phyloP scores from a whole-genome alignment of 2,113 vertebrate genomes.

The Ictalurus punctatus region DNA sequence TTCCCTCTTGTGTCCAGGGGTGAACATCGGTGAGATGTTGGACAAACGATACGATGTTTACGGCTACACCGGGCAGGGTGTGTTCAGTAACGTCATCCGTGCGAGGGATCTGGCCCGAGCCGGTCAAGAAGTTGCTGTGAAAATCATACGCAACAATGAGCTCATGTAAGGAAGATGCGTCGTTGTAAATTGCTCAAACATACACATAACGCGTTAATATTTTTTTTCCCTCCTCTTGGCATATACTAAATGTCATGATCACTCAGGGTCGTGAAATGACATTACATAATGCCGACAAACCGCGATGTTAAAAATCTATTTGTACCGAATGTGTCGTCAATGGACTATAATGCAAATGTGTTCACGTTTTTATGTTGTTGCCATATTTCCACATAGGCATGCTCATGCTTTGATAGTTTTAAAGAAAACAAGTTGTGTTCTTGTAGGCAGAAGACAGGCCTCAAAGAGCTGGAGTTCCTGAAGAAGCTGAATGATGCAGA shows the following conservation, averaged over 20 bases:
- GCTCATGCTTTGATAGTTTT: neutral
- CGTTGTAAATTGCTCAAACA: too few relatives aligned
- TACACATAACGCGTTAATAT: neutral
- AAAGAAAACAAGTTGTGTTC: neutral
- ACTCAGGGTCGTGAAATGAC: neutral
- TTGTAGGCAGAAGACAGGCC: conserved; percentile 94
- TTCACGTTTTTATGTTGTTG: neutral
- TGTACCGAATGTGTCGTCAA: neutral
- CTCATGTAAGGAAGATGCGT: conserved; percentile 85
- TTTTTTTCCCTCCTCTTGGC: neutral
- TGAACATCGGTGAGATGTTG: conserved; percentile 97
- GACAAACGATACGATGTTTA: conserved; percentile 98
- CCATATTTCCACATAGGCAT: neutral
- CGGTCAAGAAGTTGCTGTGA: conserved; percentile 96
- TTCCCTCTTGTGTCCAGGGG: conserved; percentile 71
- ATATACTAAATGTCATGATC: neutral
- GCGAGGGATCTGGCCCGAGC: conserved; percentile 93
- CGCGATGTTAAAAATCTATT: neutral
- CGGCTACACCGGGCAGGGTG: conserved; percentile 96
- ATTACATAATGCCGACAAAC: neutral
- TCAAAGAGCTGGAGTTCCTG: conserved; percentile 96
- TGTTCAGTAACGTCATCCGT: conserved; percentile 97
- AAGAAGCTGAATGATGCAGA: conserved; percentile 98
- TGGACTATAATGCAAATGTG: neutral
- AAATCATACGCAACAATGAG: conserved; percentile 98